Evolutionary conservation across 2,797 vertebrate genomes (phyloP).

Genomic region (Channa striata): DNA sequence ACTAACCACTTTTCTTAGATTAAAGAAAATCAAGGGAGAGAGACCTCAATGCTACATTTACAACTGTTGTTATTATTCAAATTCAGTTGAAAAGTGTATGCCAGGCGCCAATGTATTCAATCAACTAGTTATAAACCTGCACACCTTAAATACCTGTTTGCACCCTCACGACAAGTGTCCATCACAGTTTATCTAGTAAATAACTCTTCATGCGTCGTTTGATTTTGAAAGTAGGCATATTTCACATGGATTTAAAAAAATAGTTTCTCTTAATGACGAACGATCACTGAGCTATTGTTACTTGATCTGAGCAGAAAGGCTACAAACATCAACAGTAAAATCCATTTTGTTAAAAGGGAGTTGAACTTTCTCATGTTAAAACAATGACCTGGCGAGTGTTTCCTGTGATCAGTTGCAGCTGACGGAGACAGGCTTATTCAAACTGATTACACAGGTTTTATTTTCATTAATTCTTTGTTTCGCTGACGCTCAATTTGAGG

Average conservation of each 20-base stretch:
- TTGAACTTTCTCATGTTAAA: constrained; percentile 15
- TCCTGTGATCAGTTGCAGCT: constrained; percentile 17
- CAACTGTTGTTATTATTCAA: neutral
- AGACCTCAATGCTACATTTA: neutral
- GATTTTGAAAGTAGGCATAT: neutral
- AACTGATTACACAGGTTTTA: constrained; percentile 28
- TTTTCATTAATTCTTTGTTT: constrained; percentile 35
- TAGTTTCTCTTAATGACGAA: neutral
- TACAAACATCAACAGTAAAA: neutral
- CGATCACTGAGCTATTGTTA: neutral
- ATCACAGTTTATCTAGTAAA: neutral
- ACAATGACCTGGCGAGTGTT: constrained; percentile 53
- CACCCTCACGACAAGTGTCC: neutral
- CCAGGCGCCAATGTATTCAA: neutral
- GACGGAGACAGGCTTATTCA: constrained; percentile 10
- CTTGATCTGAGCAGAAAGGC: neutral
- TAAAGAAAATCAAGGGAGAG: too few species aligned
- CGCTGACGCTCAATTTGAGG: constrained; percentile 5
- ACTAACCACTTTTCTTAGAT: too few species aligned
- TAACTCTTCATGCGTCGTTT: neutral
- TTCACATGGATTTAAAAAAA: neutral
- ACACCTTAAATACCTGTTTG: neutral
- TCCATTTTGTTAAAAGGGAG: constrained; percentile 2
- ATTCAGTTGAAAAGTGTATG: neutral
- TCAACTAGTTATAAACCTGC: neutral